These are phyloP conservation scores for Leptinotarsa tumamoca DNA, from an alignment of 2,888 invertebrate species.

Conservation along the genomic window DNA sequence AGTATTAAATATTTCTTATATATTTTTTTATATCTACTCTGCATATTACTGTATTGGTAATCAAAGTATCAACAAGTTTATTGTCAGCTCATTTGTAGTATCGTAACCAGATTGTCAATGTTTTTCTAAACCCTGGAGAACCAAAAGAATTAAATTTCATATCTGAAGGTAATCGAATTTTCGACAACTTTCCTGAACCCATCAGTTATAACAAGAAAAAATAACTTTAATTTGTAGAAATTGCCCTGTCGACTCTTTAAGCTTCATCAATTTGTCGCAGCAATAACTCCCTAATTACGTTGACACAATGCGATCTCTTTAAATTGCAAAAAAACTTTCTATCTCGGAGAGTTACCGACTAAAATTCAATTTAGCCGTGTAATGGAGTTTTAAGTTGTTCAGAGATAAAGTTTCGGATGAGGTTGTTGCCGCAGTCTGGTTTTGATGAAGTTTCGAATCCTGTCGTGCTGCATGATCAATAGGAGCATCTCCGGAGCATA, in stretches of 20 bases:
- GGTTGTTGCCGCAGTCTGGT: slow-evolving; percentile 23
- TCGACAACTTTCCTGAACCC: not conserved
- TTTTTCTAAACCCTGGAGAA: not conserved
- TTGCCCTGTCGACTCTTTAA: slow-evolving; percentile 14
- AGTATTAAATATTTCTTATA: too few relatives aligned
- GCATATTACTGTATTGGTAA: too few relatives aligned
- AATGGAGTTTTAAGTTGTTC: slow-evolving; percentile 30
- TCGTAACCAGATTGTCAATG: not conserved
- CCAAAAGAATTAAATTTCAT: not conserved
- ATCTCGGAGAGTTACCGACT: slow-evolving; percentile 22
- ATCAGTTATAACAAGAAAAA: slow-evolving; percentile 7
- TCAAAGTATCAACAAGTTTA: too few relatives aligned
- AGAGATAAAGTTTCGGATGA: slow-evolving; percentile 24
- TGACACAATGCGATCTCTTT: slow-evolving; percentile 27
- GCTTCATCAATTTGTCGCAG: slow-evolving; percentile 19
- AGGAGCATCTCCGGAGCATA: not conserved
- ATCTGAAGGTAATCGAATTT: not conserved
- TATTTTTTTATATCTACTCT: too few relatives aligned
- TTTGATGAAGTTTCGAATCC: slow-evolving; percentile 25
- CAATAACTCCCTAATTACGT: slow-evolving; percentile 26
- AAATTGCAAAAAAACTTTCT: slow-evolving; percentile 26
- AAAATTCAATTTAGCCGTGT: slow-evolving; percentile 26
- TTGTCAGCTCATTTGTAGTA: too few relatives aligned
- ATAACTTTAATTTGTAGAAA: slow-evolving; percentile 19
- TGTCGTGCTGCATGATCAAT: slow-evolving; percentile 13